Evolutionary conservation across 1,140 invertebrate genomes (phyloP), one percentile per base, ranked within the genome.

Genomic region (Drosophila elegans): DNA sequence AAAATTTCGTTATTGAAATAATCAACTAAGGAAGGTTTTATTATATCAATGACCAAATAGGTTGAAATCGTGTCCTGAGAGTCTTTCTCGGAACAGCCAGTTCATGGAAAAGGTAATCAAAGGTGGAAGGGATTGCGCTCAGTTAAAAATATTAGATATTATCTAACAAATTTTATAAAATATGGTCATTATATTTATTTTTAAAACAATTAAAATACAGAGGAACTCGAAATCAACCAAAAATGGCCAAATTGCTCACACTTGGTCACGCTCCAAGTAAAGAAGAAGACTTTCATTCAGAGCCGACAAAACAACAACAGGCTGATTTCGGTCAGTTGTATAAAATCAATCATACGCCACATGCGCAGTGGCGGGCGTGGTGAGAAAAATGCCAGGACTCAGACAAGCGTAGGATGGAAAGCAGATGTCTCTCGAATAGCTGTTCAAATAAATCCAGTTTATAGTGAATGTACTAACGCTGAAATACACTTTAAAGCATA

Each of bases 311-410:
- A 39, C 57, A 74, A 74, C 48, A 74, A 74, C 56, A 74, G 69
- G 56, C 71, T 62, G 49, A 46, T 45, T 55, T 54, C 21, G 41
- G 27, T 7, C 41, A 38, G 39, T 57, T 56, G 25, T 41, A 12
- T 52, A 82, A 86, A 88, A 89, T 88, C 84, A 80, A 88, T 88
- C 62, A 72, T 80, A 72, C 73, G 85, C 61, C 80, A 78, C 84
- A 80, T 88, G 85, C 80, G 84, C 77, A 67, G 51, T 75, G 59
- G 55, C 60, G 49, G 63, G 66, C 57, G 67, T 73, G 63, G 61
- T 75, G 46, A 69, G 45, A 81, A 68, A 75, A 55, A 41, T 74
- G 72, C 63, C 49, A 72, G 44, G 46, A 73, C 54, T 64, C 29
- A 46, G 55, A 51, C 67, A 55, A 56, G 21, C 53, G 21, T 41